Conservation (phyloP, 2,888 invertebrate genomes). For the Lepidocyrtinus sp. region DNA sequence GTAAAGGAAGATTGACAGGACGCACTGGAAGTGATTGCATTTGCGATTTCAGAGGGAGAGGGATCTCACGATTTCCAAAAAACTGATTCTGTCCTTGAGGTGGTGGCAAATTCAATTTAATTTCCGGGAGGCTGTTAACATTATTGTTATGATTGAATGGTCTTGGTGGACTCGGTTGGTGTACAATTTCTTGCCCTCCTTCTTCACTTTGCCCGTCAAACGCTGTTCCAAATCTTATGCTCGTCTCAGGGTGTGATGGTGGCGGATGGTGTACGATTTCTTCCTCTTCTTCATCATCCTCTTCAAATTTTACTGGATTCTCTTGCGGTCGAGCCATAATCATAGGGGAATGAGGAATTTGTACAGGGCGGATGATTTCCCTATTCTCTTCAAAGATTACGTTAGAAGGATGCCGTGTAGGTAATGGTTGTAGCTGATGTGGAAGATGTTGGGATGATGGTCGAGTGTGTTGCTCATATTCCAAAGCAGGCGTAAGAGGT, state of each 20-base stretch:
- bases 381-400: background rate
- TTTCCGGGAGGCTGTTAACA: too few species aligned
- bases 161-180: background rate
- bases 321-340: background rate
- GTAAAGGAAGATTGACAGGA: too few species aligned
- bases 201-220: constrained; percentile 10
- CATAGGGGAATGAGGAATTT: background rate
- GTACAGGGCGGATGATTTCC: background rate
- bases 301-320: background rate
- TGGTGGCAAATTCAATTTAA: background rate
- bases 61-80: background rate
- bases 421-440: too few species aligned
- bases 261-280: background rate
- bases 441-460: background rate
- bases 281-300: constrained; percentile 6
- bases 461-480: too few species aligned
- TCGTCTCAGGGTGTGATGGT: constrained; percentile 5
- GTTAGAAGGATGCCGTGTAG: background rate
- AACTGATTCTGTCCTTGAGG: background rate
- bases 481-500: background rate
- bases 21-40: background rate
- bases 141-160: too few species aligned
- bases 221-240: constrained; percentile 27
- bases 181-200: too few species aligned
- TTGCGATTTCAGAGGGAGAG: too few species aligned